These are phyloP conservation scores for Gryon sp. DNA, from an alignment of 1,140 invertebrate species.

Conservation along the genomic window DNA sequence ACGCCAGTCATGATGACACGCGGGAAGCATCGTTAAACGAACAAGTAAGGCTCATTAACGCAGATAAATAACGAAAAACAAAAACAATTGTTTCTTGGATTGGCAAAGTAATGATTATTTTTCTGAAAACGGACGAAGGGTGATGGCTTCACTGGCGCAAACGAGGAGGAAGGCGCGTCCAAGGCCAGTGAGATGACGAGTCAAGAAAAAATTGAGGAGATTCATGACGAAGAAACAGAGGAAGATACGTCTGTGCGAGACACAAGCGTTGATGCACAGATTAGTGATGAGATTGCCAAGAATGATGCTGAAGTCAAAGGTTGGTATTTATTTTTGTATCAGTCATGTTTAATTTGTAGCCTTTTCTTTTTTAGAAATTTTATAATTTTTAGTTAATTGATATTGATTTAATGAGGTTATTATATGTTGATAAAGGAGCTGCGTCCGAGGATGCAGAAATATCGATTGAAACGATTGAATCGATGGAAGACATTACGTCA, in stretches of 20 bases:
- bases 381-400: background rate
- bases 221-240: slow-evolving; percentile 25
- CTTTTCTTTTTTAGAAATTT: background rate
- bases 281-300: slow-evolving; percentile 46
- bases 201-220: slow-evolving; percentile 37
- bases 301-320: slow-evolving; percentile 48
- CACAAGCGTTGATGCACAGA: slow-evolving; percentile 49
- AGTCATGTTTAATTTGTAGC: background rate
- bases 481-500: slow-evolving; percentile 19
- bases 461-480: slow-evolving; percentile 39
- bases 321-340: slow-evolving; percentile 19
- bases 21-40: slow-evolving; percentile 16
- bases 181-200: slow-evolving; percentile 53
- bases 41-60: slow-evolving; percentile 47
- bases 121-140: slow-evolving; percentile 59
- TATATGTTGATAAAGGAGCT: background rate
- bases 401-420: too few relatives aligned
- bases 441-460: slow-evolving; percentile 3
- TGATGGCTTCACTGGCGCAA: slow-evolving; percentile 44
- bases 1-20: slow-evolving; percentile 21
- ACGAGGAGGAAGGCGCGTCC: slow-evolving; percentile 61
- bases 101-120: slow-evolving; percentile 12
- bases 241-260: slow-evolving; percentile 45
- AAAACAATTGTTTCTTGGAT: too few relatives aligned
- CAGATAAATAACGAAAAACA: too few relatives aligned